These are phyloP conservation scores for Lacerta agilis DNA, from an alignment of 2,797 vertebrate species.

Conservation along the genomic window DNA sequence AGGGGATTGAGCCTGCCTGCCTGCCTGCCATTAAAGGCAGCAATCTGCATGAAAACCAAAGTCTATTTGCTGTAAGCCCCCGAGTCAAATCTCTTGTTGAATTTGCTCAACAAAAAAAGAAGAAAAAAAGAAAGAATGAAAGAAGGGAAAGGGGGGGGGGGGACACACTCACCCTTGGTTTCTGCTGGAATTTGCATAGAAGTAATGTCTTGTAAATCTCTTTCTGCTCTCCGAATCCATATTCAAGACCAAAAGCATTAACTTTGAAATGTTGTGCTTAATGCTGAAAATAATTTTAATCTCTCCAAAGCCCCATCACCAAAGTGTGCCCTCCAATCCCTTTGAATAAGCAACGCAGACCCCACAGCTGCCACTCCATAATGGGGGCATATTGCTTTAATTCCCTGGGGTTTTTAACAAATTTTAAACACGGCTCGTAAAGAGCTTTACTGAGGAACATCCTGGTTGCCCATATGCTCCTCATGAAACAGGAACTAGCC, in stretches of 20 bases:
- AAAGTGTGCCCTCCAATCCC: slow-evolving; percentile 70
- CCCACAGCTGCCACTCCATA: slow-evolving; percentile 60
- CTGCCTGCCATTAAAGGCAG: slow-evolving; percentile 23
- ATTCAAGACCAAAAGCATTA: slow-evolving; percentile 72
- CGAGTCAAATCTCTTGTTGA: slow-evolving; percentile 77
- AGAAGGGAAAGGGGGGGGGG: slow-evolving; percentile 60
- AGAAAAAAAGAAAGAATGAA: background rate
- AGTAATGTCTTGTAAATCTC: slow-evolving; percentile 78
- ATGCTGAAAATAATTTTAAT: slow-evolving; percentile 78
- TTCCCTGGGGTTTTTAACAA: slow-evolving; percentile 55
- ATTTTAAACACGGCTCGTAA: slow-evolving; percentile 17
- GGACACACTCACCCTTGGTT: slow-evolving; percentile 27
- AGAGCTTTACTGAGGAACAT: slow-evolving; percentile 37
- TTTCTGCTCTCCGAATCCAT: slow-evolving; percentile 74
- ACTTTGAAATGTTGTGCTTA: slow-evolving; percentile 72
- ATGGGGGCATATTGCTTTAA: slow-evolving; percentile 64
- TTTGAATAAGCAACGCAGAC: slow-evolving; percentile 67
- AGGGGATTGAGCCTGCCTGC: slow-evolving; percentile 53
- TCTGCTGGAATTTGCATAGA: slow-evolving; percentile 79
- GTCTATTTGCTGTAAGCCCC: slow-evolving; percentile 73
- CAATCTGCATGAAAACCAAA: slow-evolving; percentile 44
- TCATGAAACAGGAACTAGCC: background rate
- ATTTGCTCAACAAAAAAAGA: slow-evolving; percentile 72
- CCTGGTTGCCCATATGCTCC: background rate
- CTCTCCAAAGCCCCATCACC: slow-evolving; percentile 74